phyloP scores from a whole-genome alignment of 2,797 vertebrate species.

The Mormyrops boulengeri region DNA sequence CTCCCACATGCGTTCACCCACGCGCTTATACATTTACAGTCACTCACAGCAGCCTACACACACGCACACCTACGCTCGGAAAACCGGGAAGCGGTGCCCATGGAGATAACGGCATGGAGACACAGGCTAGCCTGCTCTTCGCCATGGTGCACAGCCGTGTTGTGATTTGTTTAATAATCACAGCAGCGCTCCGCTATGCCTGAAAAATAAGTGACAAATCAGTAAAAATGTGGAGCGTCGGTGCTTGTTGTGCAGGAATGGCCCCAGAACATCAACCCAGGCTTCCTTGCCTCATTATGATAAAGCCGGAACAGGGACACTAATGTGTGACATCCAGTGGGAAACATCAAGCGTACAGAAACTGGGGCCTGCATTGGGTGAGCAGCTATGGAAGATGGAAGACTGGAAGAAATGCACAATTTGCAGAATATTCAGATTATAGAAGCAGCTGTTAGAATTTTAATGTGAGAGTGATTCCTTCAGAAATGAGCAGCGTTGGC shows the following conservation, averaged over 20 bases:
- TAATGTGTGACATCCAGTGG: neutral
- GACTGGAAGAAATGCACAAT: neutral
- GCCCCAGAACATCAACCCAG: neutral
- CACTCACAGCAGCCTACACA: neutral
- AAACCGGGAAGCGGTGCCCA: neutral
- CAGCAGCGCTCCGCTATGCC: neutral
- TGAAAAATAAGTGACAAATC: neutral
- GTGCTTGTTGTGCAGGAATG: neutral
- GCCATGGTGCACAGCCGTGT: neutral
- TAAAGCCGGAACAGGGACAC: neutral
- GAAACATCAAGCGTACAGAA: neutral
- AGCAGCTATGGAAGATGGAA: neutral
- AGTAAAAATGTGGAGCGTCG: neutral
- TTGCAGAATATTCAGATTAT: neutral
- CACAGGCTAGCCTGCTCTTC: neutral
- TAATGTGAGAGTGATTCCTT: neutral
- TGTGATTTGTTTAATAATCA: neutral
- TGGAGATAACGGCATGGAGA: neutral
- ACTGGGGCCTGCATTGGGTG: neutral
- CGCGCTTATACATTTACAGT: neutral
- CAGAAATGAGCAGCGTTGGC: neutral
- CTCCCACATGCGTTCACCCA: neutral
- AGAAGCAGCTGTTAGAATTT: neutral
- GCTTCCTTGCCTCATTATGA: neutral
- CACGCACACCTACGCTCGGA: neutral